Conservation (phyloP, 2,797 vertebrate genomes). For the Carduelis carduelis region DNA sequence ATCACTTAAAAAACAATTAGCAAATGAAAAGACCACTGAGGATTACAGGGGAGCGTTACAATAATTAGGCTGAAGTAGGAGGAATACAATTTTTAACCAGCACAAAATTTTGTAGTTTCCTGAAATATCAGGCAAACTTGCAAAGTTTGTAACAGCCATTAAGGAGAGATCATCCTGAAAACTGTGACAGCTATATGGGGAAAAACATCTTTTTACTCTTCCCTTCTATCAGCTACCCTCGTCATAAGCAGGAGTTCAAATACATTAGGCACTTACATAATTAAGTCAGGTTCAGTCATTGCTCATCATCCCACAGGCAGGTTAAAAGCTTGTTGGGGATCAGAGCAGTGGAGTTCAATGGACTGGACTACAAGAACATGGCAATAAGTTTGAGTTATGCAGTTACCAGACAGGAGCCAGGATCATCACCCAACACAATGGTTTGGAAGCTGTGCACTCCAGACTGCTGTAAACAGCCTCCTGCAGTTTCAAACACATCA, state of each 20-base stretch:
- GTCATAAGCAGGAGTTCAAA: not conserved
- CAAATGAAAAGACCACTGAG: not conserved
- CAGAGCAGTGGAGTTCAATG: not conserved
- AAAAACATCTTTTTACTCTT: not conserved
- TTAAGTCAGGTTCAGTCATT: not conserved
- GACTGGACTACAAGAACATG: not conserved
- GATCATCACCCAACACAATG: not conserved
- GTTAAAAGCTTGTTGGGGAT: not conserved
- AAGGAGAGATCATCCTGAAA: not conserved
- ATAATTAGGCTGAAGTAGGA: not conserved
- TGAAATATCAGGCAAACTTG: not conserved
- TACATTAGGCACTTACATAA: not conserved
- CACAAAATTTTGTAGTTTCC: not conserved
- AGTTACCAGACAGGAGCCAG: not conserved
- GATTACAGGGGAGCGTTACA: not conserved
- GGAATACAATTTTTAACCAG: not conserved
- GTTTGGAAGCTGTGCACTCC: accelerated
- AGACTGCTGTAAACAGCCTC: not conserved
- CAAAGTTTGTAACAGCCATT: not conserved
- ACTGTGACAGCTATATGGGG: not conserved
- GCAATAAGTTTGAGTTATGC: not conserved
- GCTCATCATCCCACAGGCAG: not conserved
- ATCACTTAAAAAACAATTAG: not conserved
- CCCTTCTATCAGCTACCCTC: not conserved
- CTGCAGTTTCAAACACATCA: not conserved